These are phyloP conservation scores for Scytalopus superciliaris DNA, from an alignment of 2,113 vertebrate species.

Conservation along the genomic window DNA sequence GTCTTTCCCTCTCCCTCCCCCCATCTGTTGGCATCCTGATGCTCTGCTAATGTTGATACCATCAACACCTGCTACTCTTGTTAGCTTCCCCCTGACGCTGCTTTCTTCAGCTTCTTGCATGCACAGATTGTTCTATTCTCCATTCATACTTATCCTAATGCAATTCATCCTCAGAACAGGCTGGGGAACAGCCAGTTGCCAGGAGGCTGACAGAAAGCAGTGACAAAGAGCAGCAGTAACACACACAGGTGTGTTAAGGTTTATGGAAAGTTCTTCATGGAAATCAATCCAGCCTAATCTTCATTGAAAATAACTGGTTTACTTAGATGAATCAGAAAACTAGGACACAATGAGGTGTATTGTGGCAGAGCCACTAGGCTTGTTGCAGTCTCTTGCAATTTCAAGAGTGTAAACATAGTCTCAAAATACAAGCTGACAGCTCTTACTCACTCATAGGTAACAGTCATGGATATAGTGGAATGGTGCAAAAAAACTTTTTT, in stretches of 20 bases:
- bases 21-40: accelerated
- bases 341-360: neutral
- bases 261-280: neutral
- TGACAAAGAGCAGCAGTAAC: accelerated
- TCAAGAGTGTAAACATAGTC: neutral
- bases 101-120: neutral
- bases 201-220: neutral
- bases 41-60: neutral
- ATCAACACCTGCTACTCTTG: neutral
- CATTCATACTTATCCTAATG: neutral
- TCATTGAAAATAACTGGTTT: neutral
- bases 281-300: neutral
- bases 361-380: neutral
- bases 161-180: neutral
- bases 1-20: neutral
- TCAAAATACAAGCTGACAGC: neutral
- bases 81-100: neutral
- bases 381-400: neutral
- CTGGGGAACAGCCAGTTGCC: neutral
- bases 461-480: neutral
- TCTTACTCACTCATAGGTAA: neutral
- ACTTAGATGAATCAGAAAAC: neutral
- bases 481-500: neutral
- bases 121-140: neutral
- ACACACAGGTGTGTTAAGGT: accelerated